Conservation (phyloP, 2,797 vertebrate species). For the Halcyon leucocephala region DNA sequence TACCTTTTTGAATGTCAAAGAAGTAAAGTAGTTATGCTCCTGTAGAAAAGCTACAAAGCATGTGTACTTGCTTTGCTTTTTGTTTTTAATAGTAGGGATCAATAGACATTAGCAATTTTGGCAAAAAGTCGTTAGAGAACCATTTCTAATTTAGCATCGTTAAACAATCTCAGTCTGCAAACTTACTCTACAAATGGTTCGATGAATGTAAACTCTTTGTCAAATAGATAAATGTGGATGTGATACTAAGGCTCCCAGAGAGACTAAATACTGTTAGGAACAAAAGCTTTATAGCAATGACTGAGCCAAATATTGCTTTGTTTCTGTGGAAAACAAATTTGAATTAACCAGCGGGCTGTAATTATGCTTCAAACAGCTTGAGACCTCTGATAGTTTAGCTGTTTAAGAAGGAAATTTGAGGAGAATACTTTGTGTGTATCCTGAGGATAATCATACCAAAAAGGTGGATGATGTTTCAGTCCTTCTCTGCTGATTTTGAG, state of each 20-base stretch:
- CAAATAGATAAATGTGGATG: slow-evolving; percentile 43
- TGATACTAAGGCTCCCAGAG: slow-evolving; percentile 27
- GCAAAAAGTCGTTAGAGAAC: slow-evolving; percentile 22
- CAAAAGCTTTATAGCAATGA: slow-evolving; percentile 45
- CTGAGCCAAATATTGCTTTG: slow-evolving; percentile 57
- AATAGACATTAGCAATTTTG: not conserved
- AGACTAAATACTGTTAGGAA: slow-evolving; percentile 27
- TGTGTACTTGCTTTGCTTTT: not conserved
- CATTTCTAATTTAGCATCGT: slow-evolving; percentile 14
- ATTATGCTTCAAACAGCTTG: slow-evolving; percentile 56
- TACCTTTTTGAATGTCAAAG: not conserved
- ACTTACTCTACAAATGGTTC: slow-evolving; percentile 18
- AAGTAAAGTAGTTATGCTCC: not conserved
- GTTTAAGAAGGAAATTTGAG: slow-evolving; percentile 14
- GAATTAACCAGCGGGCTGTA: slow-evolving; percentile 49
- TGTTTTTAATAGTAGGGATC: not conserved
- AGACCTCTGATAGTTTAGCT: slow-evolving; percentile 15
- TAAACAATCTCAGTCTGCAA: slow-evolving; percentile 12
- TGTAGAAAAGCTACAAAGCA: not conserved
- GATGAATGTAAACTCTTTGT: slow-evolving; percentile 44
- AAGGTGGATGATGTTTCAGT: not conserved
- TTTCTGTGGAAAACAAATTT: slow-evolving; percentile 60
- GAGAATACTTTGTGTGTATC: not conserved
- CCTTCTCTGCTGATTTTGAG: not conserved
- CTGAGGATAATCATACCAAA: not conserved